Evolutionary conservation across 1,140 invertebrate genomes (phyloP).

Genomic region (Euura saliciscinereae): DNA sequence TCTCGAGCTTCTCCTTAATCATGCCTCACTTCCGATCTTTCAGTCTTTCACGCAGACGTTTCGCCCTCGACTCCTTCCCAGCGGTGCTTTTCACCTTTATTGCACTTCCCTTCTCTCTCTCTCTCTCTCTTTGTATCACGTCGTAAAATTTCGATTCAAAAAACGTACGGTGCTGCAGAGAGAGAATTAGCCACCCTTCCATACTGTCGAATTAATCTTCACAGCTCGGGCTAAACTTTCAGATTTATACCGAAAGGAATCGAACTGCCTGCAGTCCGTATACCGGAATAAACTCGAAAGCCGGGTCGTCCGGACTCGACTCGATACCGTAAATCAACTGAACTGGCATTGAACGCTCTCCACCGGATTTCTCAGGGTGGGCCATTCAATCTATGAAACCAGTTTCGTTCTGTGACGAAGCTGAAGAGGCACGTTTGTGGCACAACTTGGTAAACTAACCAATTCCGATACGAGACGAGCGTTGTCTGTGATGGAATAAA

Average conservation of each 20-base stretch:
- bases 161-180: too few relatives aligned
- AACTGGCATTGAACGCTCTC: background rate
- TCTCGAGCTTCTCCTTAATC: conserved; percentile 5
- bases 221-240: too few relatives aligned
- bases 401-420: background rate
- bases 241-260: too few relatives aligned
- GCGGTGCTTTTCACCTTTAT: background rate
- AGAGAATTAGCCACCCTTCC: too few relatives aligned
- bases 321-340: background rate
- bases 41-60: too few relatives aligned
- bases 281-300: too few relatives aligned
- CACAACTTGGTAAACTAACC: background rate
- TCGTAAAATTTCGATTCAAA: too few relatives aligned
- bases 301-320: too few relatives aligned
- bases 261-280: too few relatives aligned
- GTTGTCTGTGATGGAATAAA: too few relatives aligned
- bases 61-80: background rate
- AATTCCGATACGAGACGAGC: background rate
- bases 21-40: background rate
- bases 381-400: conserved; percentile 3
- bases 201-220: too few relatives aligned
- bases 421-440: background rate
- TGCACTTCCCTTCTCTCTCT: background rate
- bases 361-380: background rate
- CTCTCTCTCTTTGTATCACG: background rate